Percentiles rank a stretch among this genome's conserved stretches.
Conservation (phyloP, 2,797 vertebrate genomes). For the Vireo griseus region DNA sequence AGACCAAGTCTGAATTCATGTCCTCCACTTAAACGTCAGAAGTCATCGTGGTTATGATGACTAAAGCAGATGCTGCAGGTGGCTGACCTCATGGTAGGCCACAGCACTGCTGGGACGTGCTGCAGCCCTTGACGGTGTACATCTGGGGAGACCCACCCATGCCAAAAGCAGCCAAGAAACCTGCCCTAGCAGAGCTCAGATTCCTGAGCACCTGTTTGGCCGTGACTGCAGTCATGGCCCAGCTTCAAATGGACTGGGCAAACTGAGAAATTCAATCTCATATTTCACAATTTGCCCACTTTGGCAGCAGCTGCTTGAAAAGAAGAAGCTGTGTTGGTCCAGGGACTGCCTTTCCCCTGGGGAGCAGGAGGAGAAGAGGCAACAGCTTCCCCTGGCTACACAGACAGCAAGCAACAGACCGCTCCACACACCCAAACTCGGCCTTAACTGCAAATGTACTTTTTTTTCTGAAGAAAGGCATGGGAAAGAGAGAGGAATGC, state of each 20-base stretch:
- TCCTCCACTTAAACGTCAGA: neutral
- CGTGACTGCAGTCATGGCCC: neutral
- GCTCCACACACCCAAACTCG: neutral
- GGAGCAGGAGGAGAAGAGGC: neutral
- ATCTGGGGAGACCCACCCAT: neutral
- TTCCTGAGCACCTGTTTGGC: neutral
- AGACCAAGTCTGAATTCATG: neutral
- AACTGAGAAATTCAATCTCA: neutral
- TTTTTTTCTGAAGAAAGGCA: neutral
- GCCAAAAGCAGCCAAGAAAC: neutral
- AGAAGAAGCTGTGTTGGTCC: neutral
- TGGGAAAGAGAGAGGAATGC: neutral
- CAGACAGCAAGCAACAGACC: neutral
- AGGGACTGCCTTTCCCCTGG: neutral
- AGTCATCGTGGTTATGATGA: neutral
- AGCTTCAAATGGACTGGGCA: neutral
- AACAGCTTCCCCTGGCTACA: neutral
- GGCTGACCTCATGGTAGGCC: neutral
- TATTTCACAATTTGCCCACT: neutral
- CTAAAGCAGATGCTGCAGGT: neutral
- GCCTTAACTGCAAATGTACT: neutral
- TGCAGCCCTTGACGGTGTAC: fast-evolving
- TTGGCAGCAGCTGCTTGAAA: neutral
- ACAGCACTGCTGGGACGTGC: neutral
- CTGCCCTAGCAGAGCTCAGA: neutral